phyloP scores from a whole-genome alignment of 30 jellyfish, hydroid and myxozoan species.

The Euphysa ruthae region DNA sequence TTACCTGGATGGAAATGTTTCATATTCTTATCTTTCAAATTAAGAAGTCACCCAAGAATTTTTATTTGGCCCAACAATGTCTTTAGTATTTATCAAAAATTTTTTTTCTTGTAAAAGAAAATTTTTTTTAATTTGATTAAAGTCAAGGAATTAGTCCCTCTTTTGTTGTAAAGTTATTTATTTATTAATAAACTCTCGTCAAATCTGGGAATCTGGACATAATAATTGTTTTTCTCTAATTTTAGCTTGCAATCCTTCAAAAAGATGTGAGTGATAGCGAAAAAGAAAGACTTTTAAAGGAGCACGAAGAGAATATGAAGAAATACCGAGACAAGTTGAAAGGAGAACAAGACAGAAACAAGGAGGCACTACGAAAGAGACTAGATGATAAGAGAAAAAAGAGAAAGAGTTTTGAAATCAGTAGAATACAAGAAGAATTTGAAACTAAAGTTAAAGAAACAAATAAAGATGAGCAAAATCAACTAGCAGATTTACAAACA shows the following conservation, averaged over 20 bases:
- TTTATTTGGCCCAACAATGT: too few relatives aligned
- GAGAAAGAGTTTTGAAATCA: constrained; percentile 44
- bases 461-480: constrained; percentile 19
- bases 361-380: constrained; percentile 62
- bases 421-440: constrained; percentile 29
- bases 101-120: too few relatives aligned
- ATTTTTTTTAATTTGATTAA: too few relatives aligned
- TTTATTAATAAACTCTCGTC: too few relatives aligned
- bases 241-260: constrained; percentile 25
- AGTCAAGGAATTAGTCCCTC: too few relatives aligned
- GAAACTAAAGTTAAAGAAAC: constrained; percentile 12
- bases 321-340: constrained; percentile 66
- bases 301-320: constrained; percentile 64
- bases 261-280: constrained; percentile 15
- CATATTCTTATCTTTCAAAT: too few relatives aligned
- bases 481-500: constrained; percentile 12
- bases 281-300: constrained; percentile 77
- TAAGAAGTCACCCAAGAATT: too few relatives aligned
- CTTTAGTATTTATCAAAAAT: too few relatives aligned
- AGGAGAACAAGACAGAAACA: constrained; percentile 85
- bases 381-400: constrained; percentile 77
- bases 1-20: too few relatives aligned
- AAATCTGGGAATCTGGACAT: too few relatives aligned
- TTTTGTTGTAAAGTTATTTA: too few relatives aligned
- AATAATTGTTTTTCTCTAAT: too few relatives aligned